Base-by-base conservation (phyloP, 1,140 invertebrate species). In the Nebria ingens region DNA sequence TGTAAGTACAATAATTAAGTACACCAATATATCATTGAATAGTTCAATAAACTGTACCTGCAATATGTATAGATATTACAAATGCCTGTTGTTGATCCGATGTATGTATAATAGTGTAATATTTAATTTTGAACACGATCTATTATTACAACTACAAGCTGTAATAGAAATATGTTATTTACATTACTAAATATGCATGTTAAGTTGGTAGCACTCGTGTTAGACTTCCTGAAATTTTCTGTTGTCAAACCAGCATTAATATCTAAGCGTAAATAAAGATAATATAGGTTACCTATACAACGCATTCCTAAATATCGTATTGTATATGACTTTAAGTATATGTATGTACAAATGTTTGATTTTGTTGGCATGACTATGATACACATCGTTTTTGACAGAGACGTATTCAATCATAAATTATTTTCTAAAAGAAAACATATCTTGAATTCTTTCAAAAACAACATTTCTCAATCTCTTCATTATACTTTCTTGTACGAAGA, bases 21-120 rank as follows among this genome's bases (percentile, higher is more conserved):
- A 13, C 25, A 29, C 4, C 13, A 29, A 29, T 29, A 29, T 6
- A 6, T 45, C 40, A 45, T 45, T 4, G 9, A 17, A 45, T 17
- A 45, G 40, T 45, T 45, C 40, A 45, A 45, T 45, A 45, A 45
- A 45, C 40, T n/a, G n/a, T n/a, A n/a, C n/a, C n/a, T n/a, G n/a
- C n/a, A n/a, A n/a, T n/a, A n/a, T n/a, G n/a, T n/a, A n/a, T n/a
- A n/a, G n/a, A n/a, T n/a, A n/a, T n/a, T n/a, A n/a, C n/a, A n/a
- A n/a, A n/a, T n/a, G n/a, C n/a, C n/a, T n/a, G n/a, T n/a, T n/a
- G n/a, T n/a, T n/a, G n/a, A n/a, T n/a, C n/a, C n/a, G n/a, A n/a
- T n/a, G n/a, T n/a, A n/a, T n/a, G n/a, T n/a, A n/a, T n/a, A n/a
- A n/a, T n/a, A n/a, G 25, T 29, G 25, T 29, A 29, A 13, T 29